A percentile compares a stretch with the other conserved stretches of the same genome.
These are phyloP conservation scores for Laticauda colubrina DNA, from an alignment of 2,113 vertebrate genomes.

Conservation along the genomic window DNA sequence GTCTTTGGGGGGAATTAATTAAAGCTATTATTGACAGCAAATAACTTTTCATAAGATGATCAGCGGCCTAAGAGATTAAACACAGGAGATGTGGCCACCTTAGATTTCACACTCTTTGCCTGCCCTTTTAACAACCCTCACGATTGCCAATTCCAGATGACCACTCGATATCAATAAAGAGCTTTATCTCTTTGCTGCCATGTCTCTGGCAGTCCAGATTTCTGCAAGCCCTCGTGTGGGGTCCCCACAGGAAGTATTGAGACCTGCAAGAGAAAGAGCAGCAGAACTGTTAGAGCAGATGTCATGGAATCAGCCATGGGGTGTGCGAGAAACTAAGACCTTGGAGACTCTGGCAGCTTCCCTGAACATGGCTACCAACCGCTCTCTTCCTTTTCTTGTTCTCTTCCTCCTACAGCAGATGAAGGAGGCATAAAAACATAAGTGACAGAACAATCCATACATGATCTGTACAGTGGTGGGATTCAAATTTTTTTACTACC, in stretches of 20 bases:
- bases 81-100: background rate
- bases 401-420: background rate
- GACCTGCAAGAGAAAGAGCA: background rate
- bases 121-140: background rate
- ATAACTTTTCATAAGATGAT: constrained; percentile 64
- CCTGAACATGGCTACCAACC: background rate
- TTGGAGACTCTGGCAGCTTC: background rate
- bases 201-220: background rate
- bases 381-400: background rate
- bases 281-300: background rate
- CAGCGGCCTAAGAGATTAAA: background rate
- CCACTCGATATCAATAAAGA: background rate
- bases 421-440: background rate
- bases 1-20: constrained; percentile 82
- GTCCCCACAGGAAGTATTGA: background rate
- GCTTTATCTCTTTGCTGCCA: background rate
- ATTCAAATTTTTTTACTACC: no score
- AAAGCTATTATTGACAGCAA: constrained; percentile 75
- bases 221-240: background rate
- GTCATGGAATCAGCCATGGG: background rate
- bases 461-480: no score
- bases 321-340: background rate
- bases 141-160: background rate
- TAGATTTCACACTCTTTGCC: background rate
- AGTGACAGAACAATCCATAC: background rate